These are phyloP conservation scores for Belonocnema kinseyi DNA, from an alignment of 1,140 invertebrate genomes.

Conservation along the genomic window DNA sequence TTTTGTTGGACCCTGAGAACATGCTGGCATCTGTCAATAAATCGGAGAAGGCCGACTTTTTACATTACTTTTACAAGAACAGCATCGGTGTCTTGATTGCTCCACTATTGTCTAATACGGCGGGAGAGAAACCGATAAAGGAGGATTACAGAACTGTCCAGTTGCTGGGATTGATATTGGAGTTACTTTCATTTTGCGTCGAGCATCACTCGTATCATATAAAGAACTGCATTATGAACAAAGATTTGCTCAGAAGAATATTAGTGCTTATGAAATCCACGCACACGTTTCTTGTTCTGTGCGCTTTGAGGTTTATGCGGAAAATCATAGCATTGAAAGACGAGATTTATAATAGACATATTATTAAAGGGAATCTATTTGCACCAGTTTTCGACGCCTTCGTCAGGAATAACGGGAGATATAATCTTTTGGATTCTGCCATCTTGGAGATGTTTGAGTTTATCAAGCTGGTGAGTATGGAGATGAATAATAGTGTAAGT, in stretches of 20 bases:
- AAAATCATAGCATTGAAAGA: slow-evolving; percentile 98
- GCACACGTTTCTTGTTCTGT: slow-evolving; percentile 98
- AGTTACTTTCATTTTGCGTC: slow-evolving; percentile 99
- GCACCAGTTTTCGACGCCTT: slow-evolving; percentile 97
- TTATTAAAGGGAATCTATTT: slow-evolving; percentile 96
- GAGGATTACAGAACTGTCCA: slow-evolving; percentile 98
- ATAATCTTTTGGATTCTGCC: slow-evolving; percentile 99
- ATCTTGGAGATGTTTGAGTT: slow-evolving; percentile 99
- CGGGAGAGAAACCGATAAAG: slow-evolving; percentile 88
- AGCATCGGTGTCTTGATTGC: slow-evolving; percentile 97
- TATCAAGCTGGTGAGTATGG: slow-evolving; percentile 85
- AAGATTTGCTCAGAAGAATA: slow-evolving; percentile 95
- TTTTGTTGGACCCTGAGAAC: slow-evolving; percentile 98
- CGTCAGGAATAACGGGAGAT: slow-evolving; percentile 95
- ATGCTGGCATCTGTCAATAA: slow-evolving; percentile 96
- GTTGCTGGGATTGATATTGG: slow-evolving; percentile 94
- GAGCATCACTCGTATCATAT: slow-evolving; percentile 99
- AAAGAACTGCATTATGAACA: slow-evolving; percentile 98
- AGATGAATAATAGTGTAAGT: neutral
- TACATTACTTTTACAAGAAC: slow-evolving; percentile 99
- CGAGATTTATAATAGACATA: slow-evolving; percentile 98
- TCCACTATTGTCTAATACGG: slow-evolving; percentile 92
- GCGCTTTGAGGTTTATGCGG: slow-evolving; percentile 96
- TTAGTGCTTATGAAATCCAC: slow-evolving; percentile 97
- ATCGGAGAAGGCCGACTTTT: slow-evolving; percentile 98